These are phyloP conservation scores for Drosophila virilis DNA, from an alignment of 1,140 invertebrate species.

Conservation along the genomic window DNA sequence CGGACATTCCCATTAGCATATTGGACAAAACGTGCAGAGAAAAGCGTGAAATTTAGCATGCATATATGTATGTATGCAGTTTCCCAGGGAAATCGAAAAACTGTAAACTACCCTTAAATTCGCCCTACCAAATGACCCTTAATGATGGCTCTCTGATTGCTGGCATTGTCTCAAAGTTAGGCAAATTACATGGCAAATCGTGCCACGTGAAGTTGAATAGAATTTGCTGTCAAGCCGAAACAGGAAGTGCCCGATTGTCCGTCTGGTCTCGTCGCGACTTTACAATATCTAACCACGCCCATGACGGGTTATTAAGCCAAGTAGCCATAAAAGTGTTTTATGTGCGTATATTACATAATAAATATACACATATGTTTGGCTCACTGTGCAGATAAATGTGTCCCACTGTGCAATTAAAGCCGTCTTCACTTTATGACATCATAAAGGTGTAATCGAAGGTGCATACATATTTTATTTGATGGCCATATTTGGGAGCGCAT, in stretches of 20 bases:
- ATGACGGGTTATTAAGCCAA: slow-evolving; percentile 11
- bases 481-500: background rate
- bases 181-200: slow-evolving; percentile 59
- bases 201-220: slow-evolving; percentile 1
- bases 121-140: slow-evolving; percentile 64
- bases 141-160: slow-evolving; percentile 60
- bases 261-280: background rate
- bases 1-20: slow-evolving; percentile 60
- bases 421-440: slow-evolving; percentile 56
- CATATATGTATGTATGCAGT: slow-evolving; percentile 25
- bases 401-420: slow-evolving; percentile 31
- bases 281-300: slow-evolving; percentile 19
- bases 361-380: background rate
- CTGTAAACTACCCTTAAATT: slow-evolving; percentile 59
- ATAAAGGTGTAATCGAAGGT: slow-evolving; percentile 44
- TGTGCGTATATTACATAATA: background rate
- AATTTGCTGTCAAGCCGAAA: slow-evolving; percentile 10
- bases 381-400: background rate
- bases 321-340: slow-evolving; percentile 26
- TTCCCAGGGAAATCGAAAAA: slow-evolving; percentile 34
- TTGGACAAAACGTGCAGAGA: slow-evolving; percentile 15
- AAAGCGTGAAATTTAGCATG: slow-evolving; percentile 61
- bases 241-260: slow-evolving; percentile 9
- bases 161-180: slow-evolving; percentile 11
- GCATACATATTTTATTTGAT: slow-evolving; percentile 12